Evolutionary conservation across 2,113 vertebrate genomes (phyloP).

Genomic region (Hyla sarda): DNA sequence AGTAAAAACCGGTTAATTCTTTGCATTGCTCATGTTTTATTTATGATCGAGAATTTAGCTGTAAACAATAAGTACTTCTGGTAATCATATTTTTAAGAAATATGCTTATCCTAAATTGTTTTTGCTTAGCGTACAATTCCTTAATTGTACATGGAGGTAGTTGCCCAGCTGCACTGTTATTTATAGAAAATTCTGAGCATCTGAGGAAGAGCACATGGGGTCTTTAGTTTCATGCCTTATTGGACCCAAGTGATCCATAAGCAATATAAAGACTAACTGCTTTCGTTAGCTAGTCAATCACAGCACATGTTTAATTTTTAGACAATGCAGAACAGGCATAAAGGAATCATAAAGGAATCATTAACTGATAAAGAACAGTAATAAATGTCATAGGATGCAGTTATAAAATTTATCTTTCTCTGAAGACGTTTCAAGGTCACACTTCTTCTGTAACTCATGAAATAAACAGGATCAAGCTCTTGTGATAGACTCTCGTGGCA

Average conservation of each 20-base stretch:
- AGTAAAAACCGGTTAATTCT: neutral
- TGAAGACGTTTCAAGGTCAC: slow-evolving; percentile 54
- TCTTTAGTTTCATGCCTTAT: slow-evolving; percentile 52
- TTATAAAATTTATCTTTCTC: slow-evolving; percentile 23
- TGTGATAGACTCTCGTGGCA: slow-evolving; percentile 39
- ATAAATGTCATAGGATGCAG: slow-evolving; percentile 61
- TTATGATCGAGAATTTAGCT: neutral
- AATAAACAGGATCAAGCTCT: slow-evolving; percentile 48
- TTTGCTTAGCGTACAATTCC: slow-evolving; percentile 60
- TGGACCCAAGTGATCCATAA: slow-evolving; percentile 52
- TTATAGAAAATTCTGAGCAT: slow-evolving; percentile 54
- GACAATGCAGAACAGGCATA: slow-evolving; percentile 53
- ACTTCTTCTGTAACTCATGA: slow-evolving; percentile 46
- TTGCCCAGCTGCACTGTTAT: slow-evolving; percentile 43
- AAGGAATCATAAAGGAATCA: slow-evolving; percentile 58
- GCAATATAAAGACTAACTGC: slow-evolving; percentile 54
- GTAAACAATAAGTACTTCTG: slow-evolving; percentile 33
- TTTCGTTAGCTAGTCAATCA: slow-evolving; percentile 61
- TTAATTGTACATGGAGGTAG: slow-evolving; percentile 61
- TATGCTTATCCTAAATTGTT: slow-evolving; percentile 61
- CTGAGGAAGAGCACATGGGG: slow-evolving; percentile 49
- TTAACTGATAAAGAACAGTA: slow-evolving; percentile 58
- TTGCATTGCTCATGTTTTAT: slow-evolving; percentile 19
- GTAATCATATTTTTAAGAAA: slow-evolving; percentile 61
- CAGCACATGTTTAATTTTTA: slow-evolving; percentile 57